Evolutionary conservation across 2,113 vertebrate genomes (phyloP).

Genomic region (Mixornis gularis): DNA sequence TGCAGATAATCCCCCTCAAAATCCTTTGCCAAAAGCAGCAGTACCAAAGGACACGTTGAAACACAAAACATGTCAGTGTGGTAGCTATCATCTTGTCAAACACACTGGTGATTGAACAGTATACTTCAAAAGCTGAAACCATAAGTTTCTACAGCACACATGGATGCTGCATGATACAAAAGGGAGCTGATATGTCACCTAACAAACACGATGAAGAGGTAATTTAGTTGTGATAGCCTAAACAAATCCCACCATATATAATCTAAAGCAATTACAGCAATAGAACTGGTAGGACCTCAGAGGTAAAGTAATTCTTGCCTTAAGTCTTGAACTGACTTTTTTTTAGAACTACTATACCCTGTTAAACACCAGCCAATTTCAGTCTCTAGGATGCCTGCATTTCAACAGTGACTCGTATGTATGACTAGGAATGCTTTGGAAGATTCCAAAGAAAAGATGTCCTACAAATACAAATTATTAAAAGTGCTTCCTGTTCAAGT

Average conservation of each 20-base stretch:
- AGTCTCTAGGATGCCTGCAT: not conserved
- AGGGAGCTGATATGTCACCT: not conserved
- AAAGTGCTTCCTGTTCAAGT: not conserved
- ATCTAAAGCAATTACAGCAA: not conserved
- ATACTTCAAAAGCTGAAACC: not conserved
- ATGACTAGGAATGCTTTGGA: not conserved
- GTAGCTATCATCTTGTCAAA: not conserved
- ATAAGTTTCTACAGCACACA: not conserved
- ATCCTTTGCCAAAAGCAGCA: not conserved
- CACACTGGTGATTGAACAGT: not conserved
- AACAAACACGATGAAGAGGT: not conserved
- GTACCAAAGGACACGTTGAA: not conserved
- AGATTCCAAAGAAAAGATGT: not conserved
- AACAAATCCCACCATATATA: not conserved
- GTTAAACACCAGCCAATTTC: not conserved
- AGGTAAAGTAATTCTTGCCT: not conserved
- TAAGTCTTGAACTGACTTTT: not conserved
- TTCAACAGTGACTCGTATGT: not conserved
- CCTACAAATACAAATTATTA: not conserved
- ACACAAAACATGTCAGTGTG: not conserved
- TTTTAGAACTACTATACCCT: not conserved
- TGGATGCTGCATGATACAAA: not conserved
- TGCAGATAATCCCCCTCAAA: not conserved
- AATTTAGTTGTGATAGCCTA: not conserved
- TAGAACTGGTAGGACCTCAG: not conserved